Base-by-base conservation (phyloP, 1,140 invertebrate species). In the Harpegnathos saltator region DNA sequence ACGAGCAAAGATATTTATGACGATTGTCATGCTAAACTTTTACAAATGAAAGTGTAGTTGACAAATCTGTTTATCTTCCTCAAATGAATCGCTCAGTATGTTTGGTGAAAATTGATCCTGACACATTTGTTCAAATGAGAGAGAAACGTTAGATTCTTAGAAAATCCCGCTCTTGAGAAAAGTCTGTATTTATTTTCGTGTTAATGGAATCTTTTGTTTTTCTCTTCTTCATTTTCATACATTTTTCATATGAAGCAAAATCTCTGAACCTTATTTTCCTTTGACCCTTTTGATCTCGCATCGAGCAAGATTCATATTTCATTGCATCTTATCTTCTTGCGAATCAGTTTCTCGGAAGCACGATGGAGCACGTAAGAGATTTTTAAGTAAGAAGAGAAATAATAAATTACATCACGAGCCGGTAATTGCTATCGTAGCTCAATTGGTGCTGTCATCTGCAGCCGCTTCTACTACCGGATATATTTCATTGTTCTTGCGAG, bases 301-400 rank as follows among this genome's bases (percentile, higher is more conserved):
- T 44, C 1, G 22, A 58, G 22, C 22, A n/a, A 58, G 22, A 17
- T 71, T 71, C 24, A 50, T 44, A 71, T 56, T 24, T 80, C 54
- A 80, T 80, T 58, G 22, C 33, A 80, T 29, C 15, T 80, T 71
- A 80, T 80, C 77, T 80, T 69, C 7, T 15, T 9, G 33, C 26
- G 54, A 68, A 80, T 80, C 66, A 19, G 15, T 71, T 80, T 80
- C 77, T 29, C 17, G 24, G 77, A 80, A 80, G 0, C 17, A 3
- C 65, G 44, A 48, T 59, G 33, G 71, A 19, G 17, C 7, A 58
- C 14, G 17, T 33, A 26, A n/a, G 68, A n/a, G 68, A 71, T 48
- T 80, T 75, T 33, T 17, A 71, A 80, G 5, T 48, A 48, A 71
- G 33, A 58, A 22, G 1, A 71, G 56, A 59, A 59, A 80, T 48